Conservation (phyloP, 1,140 invertebrate species). For the Papilio dardanus region DNA sequence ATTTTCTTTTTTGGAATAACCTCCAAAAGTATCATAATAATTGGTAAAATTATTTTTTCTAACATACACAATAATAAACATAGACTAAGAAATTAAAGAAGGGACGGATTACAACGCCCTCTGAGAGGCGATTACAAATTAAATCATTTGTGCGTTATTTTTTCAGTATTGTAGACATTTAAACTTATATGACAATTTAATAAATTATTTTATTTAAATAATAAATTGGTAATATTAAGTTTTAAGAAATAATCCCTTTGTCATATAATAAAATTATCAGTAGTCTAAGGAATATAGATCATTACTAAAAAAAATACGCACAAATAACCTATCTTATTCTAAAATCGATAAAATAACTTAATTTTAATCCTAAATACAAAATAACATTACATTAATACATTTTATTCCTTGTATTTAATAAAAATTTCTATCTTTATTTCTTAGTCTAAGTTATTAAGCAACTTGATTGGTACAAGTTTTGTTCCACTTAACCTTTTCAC, state of each 20-base stretch:
- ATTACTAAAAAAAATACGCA: not conserved
- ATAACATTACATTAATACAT: not conserved
- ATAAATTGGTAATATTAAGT: not conserved
- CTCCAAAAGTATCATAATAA: not conserved
- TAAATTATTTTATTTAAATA: not conserved
- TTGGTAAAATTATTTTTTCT: not conserved
- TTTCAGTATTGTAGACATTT: not conserved
- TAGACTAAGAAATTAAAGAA: conserved; percentile 16
- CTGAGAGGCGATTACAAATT: not conserved
- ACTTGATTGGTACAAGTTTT: not conserved
- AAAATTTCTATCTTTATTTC: conserved; percentile 21
- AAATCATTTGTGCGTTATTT: not conserved
- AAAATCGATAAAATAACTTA: not conserved
- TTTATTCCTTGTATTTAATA: not conserved
- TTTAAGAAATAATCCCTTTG: not conserved
- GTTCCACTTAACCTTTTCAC: not conserved
- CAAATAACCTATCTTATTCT: conserved; percentile 4
- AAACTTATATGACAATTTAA: not conserved
- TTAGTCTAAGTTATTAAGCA: conserved; percentile 18
- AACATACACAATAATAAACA: not conserved
- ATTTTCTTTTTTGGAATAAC: conserved; percentile 12
- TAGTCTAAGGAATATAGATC: not conserved
- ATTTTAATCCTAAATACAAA: not conserved
- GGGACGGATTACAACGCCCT: not conserved
- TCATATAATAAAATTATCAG: not conserved